These are phyloP conservation scores for Bostrychus sinensis DNA, from an alignment of 2,113 vertebrate genomes.

Conservation along the genomic window DNA sequence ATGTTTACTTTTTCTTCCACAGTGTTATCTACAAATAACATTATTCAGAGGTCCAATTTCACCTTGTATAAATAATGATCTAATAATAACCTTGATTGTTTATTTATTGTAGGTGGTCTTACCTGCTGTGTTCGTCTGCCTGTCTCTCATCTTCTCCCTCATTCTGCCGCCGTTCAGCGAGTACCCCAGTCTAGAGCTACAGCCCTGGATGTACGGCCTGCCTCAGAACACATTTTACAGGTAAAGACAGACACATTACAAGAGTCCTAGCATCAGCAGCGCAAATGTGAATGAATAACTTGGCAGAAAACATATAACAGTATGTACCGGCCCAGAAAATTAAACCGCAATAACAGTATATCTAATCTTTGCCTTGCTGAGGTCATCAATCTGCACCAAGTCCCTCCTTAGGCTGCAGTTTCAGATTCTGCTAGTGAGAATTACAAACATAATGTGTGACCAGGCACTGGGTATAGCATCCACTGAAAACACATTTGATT, in stretches of 20 bases:
- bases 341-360: slow-evolving; percentile 17
- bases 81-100: neutral
- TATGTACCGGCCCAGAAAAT: slow-evolving; percentile 18
- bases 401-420: slow-evolving; percentile 21
- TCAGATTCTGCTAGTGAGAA: slow-evolving; percentile 21
- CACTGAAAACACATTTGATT: slow-evolving; percentile 16
- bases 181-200: slow-evolving; percentile 92
- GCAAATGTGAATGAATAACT: slow-evolving; percentile 2
- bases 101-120: slow-evolving; percentile 84
- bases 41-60: too few species aligned
- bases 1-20: neutral
- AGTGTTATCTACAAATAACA: neutral
- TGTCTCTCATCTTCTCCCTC: slow-evolving; percentile 94
- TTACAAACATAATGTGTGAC: slow-evolving; percentile 18
- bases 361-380: slow-evolving; percentile 36
- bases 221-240: slow-evolving; percentile 95
- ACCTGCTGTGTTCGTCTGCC: slow-evolving; percentile 93
- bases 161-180: slow-evolving; percentile 93
- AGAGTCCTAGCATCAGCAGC: neutral
- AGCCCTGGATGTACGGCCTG: slow-evolving; percentile 93
- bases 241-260: slow-evolving; percentile 66
- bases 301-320: neutral
- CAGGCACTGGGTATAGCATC: slow-evolving; percentile 3
- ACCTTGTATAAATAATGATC: neutral
- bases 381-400: slow-evolving; percentile 34